Evolutionary conservation across 2,113 vertebrate genomes (phyloP).

Genomic region (Casuarius casuarius): DNA sequence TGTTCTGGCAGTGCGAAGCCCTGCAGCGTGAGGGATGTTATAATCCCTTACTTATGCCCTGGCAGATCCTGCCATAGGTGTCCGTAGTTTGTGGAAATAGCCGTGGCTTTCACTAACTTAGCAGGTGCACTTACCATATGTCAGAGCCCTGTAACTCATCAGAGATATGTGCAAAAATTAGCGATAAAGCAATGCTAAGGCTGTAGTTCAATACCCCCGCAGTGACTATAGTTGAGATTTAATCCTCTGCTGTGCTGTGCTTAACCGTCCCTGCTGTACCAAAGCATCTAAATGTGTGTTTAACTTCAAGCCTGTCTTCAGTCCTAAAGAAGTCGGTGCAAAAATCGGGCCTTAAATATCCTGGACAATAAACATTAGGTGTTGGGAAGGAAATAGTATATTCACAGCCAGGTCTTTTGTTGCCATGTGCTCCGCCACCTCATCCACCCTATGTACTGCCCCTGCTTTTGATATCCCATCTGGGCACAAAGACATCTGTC

Average conservation of each 20-base stretch:
- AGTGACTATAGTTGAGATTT: neutral
- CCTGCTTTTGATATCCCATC: neutral
- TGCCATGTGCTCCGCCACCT: neutral
- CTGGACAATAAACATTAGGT: constrained; percentile 11
- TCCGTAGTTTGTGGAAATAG: neutral
- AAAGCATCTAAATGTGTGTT: neutral
- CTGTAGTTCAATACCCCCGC: neutral
- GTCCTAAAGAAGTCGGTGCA: constrained; percentile 42
- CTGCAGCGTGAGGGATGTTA: neutral
- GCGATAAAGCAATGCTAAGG: neutral
- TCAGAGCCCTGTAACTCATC: constrained; percentile 32
- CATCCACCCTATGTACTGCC: neutral
- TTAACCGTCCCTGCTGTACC: constrained; percentile 27
- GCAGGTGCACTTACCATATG: constrained; percentile 53
- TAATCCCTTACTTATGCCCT: neutral
- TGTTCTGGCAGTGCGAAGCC: neutral
- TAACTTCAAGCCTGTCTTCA: constrained; percentile 46
- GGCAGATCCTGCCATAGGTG: neutral
- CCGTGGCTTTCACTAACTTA: neutral
- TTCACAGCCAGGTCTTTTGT: neutral
- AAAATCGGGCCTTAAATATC: constrained; percentile 24
- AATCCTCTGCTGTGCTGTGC: constrained; percentile 36
- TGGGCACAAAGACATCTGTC: neutral
- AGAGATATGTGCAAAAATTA: constrained; percentile 52
- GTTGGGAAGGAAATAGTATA: neutral